Base-by-base conservation (phyloP, 2,888 invertebrate genomes). In the Antheraea assamensis region DNA sequence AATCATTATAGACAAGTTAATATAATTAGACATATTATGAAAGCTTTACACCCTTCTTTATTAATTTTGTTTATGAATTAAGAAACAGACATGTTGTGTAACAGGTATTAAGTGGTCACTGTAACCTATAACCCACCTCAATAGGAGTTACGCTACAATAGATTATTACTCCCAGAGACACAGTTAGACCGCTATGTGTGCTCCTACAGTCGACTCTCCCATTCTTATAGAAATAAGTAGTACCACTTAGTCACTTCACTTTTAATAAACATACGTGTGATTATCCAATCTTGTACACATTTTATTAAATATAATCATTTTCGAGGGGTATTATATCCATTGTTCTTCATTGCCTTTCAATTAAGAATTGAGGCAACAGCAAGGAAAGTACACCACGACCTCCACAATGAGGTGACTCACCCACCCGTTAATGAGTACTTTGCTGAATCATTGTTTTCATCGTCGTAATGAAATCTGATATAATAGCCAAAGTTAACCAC, bases 391-490 rank as follows among this genome's bases (percentile, higher is more conserved):
- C 49, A 49, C 70, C 49, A 35, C 75, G 74, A 73, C 78, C 74
- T 78, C 75, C 76, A 80, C 81, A 76, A 78, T 76, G 75, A 76
- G 8, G 76, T 91, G 90, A 92, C 76, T 92, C 90, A 92, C 76
- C 79, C 90, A 92, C 76, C 79, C 80, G 75, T 82, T 88, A 87
- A 90, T 85, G 83, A 88, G 83, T 83, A 76, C 80, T 75, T 76
- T 75, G 83, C 79, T 91, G 91, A 91, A 87, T 91, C 91, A 91
- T 90, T 92, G 88, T 89, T 90, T 88, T 86, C 86, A 87, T 84
- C 81, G 77, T 79, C 78, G 80, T 84, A 85, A 86, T 86, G 83
- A 84, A 86, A 83, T 85, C 78, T 84, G 83, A 86, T 82, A 81
- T 83, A 82, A 83, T 82, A 81, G 78, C 74, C 77, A 78, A 75